phyloP scores from a whole-genome alignment of 1,140 invertebrate genomes.

The Drosophila rufa region DNA sequence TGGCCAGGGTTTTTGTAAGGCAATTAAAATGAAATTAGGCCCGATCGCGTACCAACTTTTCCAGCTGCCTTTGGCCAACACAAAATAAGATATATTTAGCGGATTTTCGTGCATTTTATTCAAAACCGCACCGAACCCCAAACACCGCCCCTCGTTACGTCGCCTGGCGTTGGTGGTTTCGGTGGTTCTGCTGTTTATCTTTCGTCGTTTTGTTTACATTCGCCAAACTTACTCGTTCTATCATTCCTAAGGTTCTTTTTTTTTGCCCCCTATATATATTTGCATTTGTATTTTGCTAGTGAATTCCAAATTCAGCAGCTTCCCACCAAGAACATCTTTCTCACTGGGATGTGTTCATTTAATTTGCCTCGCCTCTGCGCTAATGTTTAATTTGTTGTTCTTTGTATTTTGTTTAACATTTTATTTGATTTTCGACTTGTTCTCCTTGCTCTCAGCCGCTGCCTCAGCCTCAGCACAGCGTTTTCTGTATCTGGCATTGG shows the following conservation, averaged over 20 bases:
- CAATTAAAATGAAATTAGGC: slow-evolving; percentile 53
- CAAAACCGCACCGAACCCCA: slow-evolving; percentile 2
- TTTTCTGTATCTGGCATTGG: slow-evolving; percentile 68
- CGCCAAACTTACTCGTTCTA: slow-evolving; percentile 45
- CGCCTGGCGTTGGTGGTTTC: slow-evolving; percentile 40
- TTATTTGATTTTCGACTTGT: slow-evolving; percentile 77
- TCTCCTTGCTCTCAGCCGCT: neutral
- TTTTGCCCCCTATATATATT: neutral
- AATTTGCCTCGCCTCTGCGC: slow-evolving; percentile 46
- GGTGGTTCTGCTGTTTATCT: slow-evolving; percentile 79
- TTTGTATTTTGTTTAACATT: slow-evolving; percentile 80
- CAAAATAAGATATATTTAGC: slow-evolving; percentile 19
- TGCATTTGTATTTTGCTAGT: slow-evolving; percentile 24
- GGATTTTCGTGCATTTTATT: slow-evolving; percentile 53
- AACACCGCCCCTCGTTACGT: slow-evolving; percentile 9
- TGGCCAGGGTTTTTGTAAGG: neutral
- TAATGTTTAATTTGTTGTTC: slow-evolving; percentile 74
- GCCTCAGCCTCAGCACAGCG: slow-evolving; percentile 37
- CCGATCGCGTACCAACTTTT: slow-evolving; percentile 19
- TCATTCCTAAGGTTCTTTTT: slow-evolving; percentile 25
- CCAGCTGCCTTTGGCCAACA: slow-evolving; percentile 17
- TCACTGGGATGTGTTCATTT: slow-evolving; percentile 39
- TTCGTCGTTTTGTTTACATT: slow-evolving; percentile 80
- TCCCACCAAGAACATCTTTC: neutral
- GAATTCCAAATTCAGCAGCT: slow-evolving; percentile 30